Percentiles rank a stretch among this genome's conserved stretches.
phyloP scores from a whole-genome alignment of 2,888 invertebrate genomes.

The Plebejus melissa region DNA sequence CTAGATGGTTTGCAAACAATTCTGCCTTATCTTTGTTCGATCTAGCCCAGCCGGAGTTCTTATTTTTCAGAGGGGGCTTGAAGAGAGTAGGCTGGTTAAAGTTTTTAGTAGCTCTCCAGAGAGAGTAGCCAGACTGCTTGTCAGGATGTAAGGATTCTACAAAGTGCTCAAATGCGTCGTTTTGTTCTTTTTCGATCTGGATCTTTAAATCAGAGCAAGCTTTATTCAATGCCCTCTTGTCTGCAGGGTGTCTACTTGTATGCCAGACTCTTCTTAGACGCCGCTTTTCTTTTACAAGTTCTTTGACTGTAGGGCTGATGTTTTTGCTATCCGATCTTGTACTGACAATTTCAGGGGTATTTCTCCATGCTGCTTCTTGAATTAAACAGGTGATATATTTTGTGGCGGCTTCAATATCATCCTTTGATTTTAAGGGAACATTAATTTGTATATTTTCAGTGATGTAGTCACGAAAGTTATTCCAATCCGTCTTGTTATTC shows the following conservation, averaged over 20 bases:
- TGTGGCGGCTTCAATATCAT: neutral
- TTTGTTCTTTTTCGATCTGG: neutral
- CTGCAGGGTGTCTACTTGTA: neutral
- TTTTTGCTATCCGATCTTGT: neutral
- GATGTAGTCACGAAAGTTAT: too few relatives aligned
- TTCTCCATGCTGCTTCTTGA: neutral
- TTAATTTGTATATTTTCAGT: too few relatives aligned
- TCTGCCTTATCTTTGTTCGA: too few relatives aligned
- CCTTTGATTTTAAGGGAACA: too few relatives aligned
- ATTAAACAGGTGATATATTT: neutral
- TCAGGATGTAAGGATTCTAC: neutral
- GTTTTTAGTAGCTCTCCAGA: neutral
- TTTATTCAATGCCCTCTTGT: neutral
- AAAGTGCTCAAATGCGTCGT: neutral
- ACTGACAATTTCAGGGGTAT: neutral
- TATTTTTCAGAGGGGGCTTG: too few relatives aligned
- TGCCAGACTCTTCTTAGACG: too few relatives aligned
- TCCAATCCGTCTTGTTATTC: too few relatives aligned
- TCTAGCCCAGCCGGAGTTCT: too few relatives aligned
- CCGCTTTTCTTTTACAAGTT: neutral
- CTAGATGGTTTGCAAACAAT: too few relatives aligned
- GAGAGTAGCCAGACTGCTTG: neutral
- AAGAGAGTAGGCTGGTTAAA: too few relatives aligned
- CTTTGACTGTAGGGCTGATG: neutral
- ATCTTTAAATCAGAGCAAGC: neutral